These are phyloP conservation scores for Bruchidius siliquastri DNA, from an alignment of 2,888 invertebrate species.

Conservation along the genomic window DNA sequence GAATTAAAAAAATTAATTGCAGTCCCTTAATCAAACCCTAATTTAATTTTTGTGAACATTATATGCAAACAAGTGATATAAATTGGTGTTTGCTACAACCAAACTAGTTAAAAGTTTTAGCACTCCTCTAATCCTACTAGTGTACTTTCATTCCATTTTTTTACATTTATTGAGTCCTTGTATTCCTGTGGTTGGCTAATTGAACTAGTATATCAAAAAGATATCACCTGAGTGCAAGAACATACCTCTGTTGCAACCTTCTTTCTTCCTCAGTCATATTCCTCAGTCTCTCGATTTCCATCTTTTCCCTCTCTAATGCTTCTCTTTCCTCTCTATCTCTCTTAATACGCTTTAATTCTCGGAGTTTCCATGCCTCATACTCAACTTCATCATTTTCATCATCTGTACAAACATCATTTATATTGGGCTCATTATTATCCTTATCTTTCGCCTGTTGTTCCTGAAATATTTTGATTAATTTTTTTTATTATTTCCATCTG, in stretches of 20 bases:
- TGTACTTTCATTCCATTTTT: too few species aligned
- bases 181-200: too few species aligned
- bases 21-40: too few species aligned
- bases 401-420: slow-evolving; percentile 85
- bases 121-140: too few species aligned
- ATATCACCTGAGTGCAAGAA: not conserved
- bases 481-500: not conserved
- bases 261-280: slow-evolving; percentile 97
- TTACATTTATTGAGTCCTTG: too few species aligned
- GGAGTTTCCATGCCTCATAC: slow-evolving; percentile 96
- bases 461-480: slow-evolving; percentile 34
- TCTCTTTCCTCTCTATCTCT: slow-evolving; percentile 94
- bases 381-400: slow-evolving; percentile 95
- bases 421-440: slow-evolving; percentile 69
- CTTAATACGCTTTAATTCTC: slow-evolving; percentile 94
- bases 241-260: slow-evolving; percentile 64
- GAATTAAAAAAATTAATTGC: too few species aligned
- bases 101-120: too few species aligned
- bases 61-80: too few species aligned
- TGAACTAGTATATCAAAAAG: too few species aligned
- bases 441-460: slow-evolving; percentile 64
- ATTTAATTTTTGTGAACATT: too few species aligned
- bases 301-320: slow-evolving; percentile 76
- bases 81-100: too few species aligned
- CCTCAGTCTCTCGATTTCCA: slow-evolving; percentile 85